These are phyloP conservation scores for Glaucopsyche alexis DNA, from an alignment of 2,888 invertebrate species.

Conservation along the genomic window DNA sequence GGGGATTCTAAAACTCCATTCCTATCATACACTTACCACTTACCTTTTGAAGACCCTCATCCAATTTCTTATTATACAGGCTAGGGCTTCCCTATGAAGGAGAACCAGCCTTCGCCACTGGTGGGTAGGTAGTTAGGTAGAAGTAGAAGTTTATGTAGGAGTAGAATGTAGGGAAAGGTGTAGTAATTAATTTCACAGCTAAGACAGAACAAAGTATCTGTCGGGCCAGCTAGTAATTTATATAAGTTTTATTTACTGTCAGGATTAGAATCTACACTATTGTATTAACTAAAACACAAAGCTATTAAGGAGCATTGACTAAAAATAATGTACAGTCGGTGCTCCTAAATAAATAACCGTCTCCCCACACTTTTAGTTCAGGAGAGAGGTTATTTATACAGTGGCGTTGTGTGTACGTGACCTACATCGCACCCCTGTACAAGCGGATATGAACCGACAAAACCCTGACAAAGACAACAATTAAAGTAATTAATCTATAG, in stretches of 20 bases:
- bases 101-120: too few species aligned
- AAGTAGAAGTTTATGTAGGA: too few species aligned
- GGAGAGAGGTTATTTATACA: neutral
- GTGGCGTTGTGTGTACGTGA: neutral
- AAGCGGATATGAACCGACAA: neutral
- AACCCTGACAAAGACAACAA: neutral
- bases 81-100: too few species aligned
- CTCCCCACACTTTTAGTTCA: neutral
- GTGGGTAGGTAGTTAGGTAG: too few species aligned
- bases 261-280: neutral
- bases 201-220: too few species aligned
- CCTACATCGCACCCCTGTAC: neutral
- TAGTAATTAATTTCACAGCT: too few species aligned
- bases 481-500: constrained; percentile 4
- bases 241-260: neutral
- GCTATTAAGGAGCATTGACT: neutral
- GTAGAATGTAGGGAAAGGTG: too few species aligned
- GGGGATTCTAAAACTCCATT: too few species aligned
- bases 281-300: neutral
- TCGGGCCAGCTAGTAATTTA: too few species aligned
- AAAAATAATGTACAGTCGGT: neutral
- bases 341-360: neutral
- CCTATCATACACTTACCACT: too few species aligned
- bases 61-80: too few species aligned
- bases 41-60: too few species aligned